Evolutionary conservation across 2,113 vertebrate species (phyloP).

Genomic region (Nycticebus coucang): DNA sequence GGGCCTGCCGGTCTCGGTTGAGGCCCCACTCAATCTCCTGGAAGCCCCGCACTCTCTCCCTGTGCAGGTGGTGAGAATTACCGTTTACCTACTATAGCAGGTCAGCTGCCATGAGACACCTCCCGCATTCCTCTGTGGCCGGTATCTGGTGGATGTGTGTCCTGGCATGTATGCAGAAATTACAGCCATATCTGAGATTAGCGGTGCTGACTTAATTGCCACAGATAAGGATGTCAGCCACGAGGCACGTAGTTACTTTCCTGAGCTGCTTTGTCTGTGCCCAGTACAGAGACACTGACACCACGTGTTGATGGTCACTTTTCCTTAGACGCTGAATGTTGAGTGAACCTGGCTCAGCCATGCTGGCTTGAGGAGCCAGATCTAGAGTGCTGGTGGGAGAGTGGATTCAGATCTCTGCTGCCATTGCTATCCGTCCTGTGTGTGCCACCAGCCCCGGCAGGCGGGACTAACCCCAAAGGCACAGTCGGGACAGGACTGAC

Average conservation of each 20-base stretch:
- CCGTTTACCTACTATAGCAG: fast-evolving
- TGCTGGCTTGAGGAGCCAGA: neutral
- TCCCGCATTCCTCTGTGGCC: neutral
- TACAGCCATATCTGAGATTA: fast-evolving
- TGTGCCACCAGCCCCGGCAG: neutral
- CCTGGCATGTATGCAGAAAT: fast-evolving
- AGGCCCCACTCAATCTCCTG: fast-evolving
- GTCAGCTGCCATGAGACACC: fast-evolving
- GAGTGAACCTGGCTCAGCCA: neutral
- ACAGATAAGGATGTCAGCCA: neutral
- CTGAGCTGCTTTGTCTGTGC: neutral
- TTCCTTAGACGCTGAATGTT: neutral
- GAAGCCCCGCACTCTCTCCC: fast-evolving
- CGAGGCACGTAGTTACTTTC: neutral
- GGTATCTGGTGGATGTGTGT: fast-evolving
- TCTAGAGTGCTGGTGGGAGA: neutral
- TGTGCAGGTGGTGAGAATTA: fast-evolving
- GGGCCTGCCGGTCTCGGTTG: fast-evolving
- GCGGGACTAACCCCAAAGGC: neutral
- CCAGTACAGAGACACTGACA: neutral
- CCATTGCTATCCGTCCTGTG: fast-evolving
- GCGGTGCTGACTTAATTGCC: neutral
- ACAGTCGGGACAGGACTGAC: neutral
- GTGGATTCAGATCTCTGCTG: neutral
- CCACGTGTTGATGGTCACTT: neutral